A percentile compares a stretch with the other conserved stretches of the same genome.
These are phyloP conservation scores for Cyprinodon brontotheroides DNA, from an alignment of 2,113 vertebrate species.

Conservation along the genomic window DNA sequence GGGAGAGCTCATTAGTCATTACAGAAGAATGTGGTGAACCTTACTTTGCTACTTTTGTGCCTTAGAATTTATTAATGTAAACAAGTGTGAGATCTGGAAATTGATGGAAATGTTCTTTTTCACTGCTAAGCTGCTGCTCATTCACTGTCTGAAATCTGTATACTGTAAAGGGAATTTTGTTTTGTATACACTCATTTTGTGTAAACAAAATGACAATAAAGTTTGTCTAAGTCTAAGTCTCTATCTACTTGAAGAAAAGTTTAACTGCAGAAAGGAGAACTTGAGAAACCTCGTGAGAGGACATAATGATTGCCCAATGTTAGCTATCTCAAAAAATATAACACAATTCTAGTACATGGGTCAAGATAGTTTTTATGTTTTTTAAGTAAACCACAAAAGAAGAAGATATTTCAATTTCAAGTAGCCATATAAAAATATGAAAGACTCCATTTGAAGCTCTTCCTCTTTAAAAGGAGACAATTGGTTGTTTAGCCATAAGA, in stretches of 20 bases:
- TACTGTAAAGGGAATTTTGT: too few species aligned
- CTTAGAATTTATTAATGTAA: conserved; percentile 76
- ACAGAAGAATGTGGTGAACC: conserved; percentile 71
- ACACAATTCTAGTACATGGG: conserved; percentile 2
- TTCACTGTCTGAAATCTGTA: too few species aligned
- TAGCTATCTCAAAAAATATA: conserved; percentile 19
- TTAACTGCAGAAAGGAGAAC: conserved; percentile 15
- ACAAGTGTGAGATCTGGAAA: conserved; percentile 48
- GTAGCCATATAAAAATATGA: conserved; percentile 1
- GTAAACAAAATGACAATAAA: too few species aligned
- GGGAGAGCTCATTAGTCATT: conserved; percentile 78
- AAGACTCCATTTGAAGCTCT: too few species aligned
- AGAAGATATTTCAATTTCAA: conserved; percentile 9
- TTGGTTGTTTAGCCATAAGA: too few species aligned
- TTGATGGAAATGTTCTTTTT: too few species aligned
- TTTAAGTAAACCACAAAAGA: conserved; percentile 19
- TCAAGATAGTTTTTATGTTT: conserved; percentile 6
- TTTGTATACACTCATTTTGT: too few species aligned
- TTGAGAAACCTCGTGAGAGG: conserved; percentile 36
- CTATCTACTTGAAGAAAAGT: conserved; percentile 33
- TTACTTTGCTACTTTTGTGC: conserved; percentile 79
- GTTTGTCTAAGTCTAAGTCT: too few species aligned
- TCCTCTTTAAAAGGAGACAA: too few species aligned
- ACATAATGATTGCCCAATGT: not conserved
- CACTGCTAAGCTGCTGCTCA: too few species aligned